Evolutionary conservation across 30 jellyfish, hydroid and myxozoan species (phyloP).

Genomic region (Turritopsis dohrnii): DNA sequence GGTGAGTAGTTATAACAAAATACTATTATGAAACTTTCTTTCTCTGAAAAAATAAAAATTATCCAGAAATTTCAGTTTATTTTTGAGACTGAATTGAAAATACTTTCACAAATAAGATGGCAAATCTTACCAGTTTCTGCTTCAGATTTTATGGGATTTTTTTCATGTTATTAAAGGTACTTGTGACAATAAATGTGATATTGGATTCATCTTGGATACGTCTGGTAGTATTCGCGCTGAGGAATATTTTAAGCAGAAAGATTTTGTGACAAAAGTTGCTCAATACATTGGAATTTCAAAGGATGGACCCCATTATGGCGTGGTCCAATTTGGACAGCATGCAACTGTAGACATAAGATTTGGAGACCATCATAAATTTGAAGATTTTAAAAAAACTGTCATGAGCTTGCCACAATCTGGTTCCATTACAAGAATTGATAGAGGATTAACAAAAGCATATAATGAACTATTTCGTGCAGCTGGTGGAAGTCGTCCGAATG

Average conservation of each 20-base stretch:
- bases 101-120: too few species aligned
- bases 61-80: too few species aligned
- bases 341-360: background rate
- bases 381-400: background rate
- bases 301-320: slow-evolving; percentile 14
- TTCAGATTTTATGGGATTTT: too few species aligned
- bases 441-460: slow-evolving; percentile 22
- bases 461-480: background rate
- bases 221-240: slow-evolving; percentile 9
- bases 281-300: slow-evolving; percentile 10
- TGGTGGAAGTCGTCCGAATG: slow-evolving; percentile 11
- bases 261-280: slow-evolving; percentile 2
- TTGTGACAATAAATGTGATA: slow-evolving; percentile 12
- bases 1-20: too few species aligned
- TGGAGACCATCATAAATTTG: background rate
- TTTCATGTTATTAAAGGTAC: too few species aligned
- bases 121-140: too few species aligned
- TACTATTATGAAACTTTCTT: too few species aligned
- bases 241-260: slow-evolving; percentile 1
- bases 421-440: slow-evolving; percentile 18
- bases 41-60: too few species aligned
- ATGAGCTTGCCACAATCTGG: slow-evolving; percentile 13
- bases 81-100: too few species aligned
- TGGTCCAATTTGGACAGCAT: background rate
- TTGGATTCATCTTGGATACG: slow-evolving; percentile 21